Evolutionary conservation across 2,113 vertebrate species (phyloP).

Genomic region (Mugil cephalus): DNA sequence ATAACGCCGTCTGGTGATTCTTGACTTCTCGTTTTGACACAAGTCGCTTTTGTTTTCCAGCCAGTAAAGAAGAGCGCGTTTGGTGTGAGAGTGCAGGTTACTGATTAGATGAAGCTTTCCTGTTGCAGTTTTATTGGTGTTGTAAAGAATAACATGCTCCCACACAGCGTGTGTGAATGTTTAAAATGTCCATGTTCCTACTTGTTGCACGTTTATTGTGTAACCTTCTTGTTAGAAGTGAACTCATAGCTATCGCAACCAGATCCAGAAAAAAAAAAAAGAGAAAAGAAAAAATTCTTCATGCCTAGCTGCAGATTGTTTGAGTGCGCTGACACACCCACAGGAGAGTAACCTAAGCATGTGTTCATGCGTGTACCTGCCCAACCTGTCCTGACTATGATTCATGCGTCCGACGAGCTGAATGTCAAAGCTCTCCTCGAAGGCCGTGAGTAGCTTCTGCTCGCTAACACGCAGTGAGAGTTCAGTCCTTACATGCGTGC

Average conservation of each 20-base stretch:
- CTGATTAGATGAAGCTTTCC: not conserved
- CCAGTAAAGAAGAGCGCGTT: too few relatives aligned
- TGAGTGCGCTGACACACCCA: constrained; percentile 62
- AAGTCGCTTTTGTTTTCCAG: too few relatives aligned
- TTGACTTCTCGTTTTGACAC: too few relatives aligned
- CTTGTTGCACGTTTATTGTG: not conserved
- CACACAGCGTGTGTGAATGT: too few relatives aligned
- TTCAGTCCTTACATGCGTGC: not conserved
- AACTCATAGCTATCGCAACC: not conserved
- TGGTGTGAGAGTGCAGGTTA: too few relatives aligned
- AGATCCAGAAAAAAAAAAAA: not conserved
- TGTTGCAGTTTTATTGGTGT: not conserved
- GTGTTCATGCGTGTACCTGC: constrained; percentile 69
- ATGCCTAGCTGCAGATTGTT: constrained; percentile 45
- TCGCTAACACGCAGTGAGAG: not conserved
- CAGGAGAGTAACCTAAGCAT: constrained; percentile 25
- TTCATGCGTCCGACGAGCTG: constrained; percentile 43
- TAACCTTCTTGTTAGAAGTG: not conserved
- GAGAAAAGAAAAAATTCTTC: not conserved
- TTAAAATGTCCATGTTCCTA: not conserved
- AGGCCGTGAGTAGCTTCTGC: constrained; percentile 8
- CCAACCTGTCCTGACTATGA: constrained; percentile 59
- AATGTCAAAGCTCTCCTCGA: not conserved
- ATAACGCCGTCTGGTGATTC: too few relatives aligned
- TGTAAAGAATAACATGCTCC: too few relatives aligned